A percentile compares a stretch with the other conserved stretches of the same genome.
Conservation (phyloP, 2,888 invertebrate species). For the Cosmia pyralina region DNA sequence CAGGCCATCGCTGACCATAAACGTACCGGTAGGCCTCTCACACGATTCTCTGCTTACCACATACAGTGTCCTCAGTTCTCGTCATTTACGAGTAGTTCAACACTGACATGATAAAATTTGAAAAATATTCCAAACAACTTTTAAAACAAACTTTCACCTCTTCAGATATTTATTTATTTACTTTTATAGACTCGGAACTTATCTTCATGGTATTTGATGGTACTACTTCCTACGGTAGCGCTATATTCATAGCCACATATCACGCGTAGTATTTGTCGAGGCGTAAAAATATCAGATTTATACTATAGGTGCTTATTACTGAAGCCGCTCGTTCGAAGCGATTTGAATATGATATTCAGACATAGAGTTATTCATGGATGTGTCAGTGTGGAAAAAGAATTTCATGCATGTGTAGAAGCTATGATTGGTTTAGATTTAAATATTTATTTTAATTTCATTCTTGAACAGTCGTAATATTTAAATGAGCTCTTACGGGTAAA, state of each 20-base stretch:
- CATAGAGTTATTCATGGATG: constrained; percentile 49
- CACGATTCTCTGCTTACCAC: neutral
- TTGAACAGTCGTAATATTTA: neutral
- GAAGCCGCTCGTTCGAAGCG: constrained; percentile 29
- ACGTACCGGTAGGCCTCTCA: neutral
- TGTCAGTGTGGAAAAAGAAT: constrained; percentile 38
- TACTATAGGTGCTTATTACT: constrained; percentile 39
- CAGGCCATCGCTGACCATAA: too few species aligned
- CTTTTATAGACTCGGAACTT: neutral
- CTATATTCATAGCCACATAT: constrained; percentile 4
- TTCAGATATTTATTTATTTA: neutral
- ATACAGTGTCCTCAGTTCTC: neutral
- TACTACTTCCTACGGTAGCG: neutral
- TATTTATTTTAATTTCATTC: neutral
- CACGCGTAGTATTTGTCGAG: constrained; percentile 3
- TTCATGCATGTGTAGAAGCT: constrained; percentile 23
- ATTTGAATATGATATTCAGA: constrained; percentile 57
- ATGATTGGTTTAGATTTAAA: constrained; percentile 1
- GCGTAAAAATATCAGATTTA: constrained; percentile 48
- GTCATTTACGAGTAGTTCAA: neutral
- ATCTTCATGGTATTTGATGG: neutral
- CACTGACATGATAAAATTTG: neutral
- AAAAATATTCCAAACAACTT: neutral
- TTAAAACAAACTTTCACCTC: neutral
- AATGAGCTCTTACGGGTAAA: neutral